Evolutionary conservation across 64 coral and sea anemone species (phyloP).

Genomic region (Astreopora myriophthalma): DNA sequence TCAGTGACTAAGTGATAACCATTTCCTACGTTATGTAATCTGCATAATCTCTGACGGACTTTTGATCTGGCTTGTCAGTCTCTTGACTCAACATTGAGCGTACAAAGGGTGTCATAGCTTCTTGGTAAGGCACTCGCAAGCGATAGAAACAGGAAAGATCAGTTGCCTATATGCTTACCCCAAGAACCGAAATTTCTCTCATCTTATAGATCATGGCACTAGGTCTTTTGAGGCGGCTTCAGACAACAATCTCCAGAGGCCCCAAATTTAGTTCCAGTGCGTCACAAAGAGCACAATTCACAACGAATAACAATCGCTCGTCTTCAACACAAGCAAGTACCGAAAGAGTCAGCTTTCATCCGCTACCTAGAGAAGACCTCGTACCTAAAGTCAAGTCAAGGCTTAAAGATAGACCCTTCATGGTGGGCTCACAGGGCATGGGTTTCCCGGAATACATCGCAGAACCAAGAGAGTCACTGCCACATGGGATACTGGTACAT

Average conservation of each 20-base stretch:
- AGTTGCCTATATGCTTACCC: too few species aligned
- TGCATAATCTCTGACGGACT: too few species aligned
- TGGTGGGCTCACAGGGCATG: background rate
- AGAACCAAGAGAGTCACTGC: constrained; percentile 17
- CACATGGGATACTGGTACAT: background rate
- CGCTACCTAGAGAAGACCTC: background rate
- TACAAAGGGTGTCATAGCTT: too few species aligned
- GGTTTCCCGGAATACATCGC: constrained; percentile 46
- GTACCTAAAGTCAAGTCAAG: background rate
- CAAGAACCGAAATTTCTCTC: background rate
- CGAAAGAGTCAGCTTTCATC: background rate
- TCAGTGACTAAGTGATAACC: too few species aligned
- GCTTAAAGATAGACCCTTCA: background rate
- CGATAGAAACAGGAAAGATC: too few species aligned
- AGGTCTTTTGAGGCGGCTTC: background rate
- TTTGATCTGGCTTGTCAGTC: too few species aligned
- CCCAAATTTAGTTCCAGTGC: background rate
- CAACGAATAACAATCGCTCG: background rate
- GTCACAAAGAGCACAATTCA: background rate
- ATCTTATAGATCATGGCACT: background rate
- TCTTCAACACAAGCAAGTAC: background rate
- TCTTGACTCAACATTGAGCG: too few species aligned
- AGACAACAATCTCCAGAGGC: background rate
- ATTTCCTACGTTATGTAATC: too few species aligned
- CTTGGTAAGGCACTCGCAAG: too few species aligned